These are phyloP conservation scores for Archivesica marissinica DNA, from an alignment of 1,140 invertebrate species.

Conservation along the genomic window DNA sequence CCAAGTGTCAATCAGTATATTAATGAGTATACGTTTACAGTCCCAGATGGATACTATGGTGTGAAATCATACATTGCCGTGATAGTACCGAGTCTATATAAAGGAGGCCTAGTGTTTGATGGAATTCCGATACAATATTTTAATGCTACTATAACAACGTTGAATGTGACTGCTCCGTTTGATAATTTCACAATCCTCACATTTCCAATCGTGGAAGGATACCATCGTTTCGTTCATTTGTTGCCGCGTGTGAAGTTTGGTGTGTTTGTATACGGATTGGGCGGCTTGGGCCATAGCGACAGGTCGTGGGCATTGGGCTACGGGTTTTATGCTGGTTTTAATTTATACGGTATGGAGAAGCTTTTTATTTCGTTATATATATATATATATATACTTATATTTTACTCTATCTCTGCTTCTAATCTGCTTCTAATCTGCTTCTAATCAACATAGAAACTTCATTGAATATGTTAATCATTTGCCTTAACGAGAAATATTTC, in stretches of 20 bases:
- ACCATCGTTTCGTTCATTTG: not conserved
- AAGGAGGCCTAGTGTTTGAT: not conserved
- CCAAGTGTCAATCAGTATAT: not conserved
- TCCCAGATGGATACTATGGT: not conserved
- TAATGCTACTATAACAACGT: not conserved
- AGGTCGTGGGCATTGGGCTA: not conserved
- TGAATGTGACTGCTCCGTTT: not conserved
- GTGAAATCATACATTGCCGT: not conserved
- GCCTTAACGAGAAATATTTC: too few species aligned
- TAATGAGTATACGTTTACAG: not conserved
- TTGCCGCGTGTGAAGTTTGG: not conserved
- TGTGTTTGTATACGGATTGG: not conserved
- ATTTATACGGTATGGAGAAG: slow-evolving; percentile 4
- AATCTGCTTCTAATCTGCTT: too few species aligned
- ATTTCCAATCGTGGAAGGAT: not conserved
- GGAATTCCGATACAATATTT: too few species aligned
- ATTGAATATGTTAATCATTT: too few species aligned
- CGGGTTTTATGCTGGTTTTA: not conserved
- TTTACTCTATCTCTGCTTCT: too few species aligned
- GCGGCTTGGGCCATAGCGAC: not conserved
- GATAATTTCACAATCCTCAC: not conserved
- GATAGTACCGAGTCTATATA: not conserved
- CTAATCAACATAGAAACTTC: too few species aligned
- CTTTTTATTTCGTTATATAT: too few species aligned
- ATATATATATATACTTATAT: too few species aligned